Evolutionary conservation across 2,113 vertebrate species (phyloP).

Genomic region (Syngnathus typhle): DNA sequence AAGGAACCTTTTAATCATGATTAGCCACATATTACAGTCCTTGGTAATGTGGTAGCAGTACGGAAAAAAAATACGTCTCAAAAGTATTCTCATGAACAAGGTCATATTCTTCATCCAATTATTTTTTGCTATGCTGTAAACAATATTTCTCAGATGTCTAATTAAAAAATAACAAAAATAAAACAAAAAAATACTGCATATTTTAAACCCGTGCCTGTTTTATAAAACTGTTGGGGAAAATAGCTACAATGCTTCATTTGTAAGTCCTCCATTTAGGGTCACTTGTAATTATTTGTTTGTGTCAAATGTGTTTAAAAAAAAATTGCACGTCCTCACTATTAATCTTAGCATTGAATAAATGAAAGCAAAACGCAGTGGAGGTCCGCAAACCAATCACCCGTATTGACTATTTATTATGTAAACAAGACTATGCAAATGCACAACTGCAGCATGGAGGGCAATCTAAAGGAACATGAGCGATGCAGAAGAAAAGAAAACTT

Average conservation of each 20-base stretch:
- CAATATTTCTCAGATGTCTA: background rate
- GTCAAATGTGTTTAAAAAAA: background rate
- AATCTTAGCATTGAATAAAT: background rate
- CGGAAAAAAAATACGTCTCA: no score
- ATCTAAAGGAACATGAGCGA: background rate
- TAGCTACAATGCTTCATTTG: background rate
- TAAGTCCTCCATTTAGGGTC: background rate
- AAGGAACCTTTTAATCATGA: no score
- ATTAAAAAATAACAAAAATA: background rate
- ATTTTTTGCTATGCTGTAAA: background rate
- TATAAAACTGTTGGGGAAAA: background rate
- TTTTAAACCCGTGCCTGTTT: background rate
- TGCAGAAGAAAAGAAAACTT: background rate
- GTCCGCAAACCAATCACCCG: background rate
- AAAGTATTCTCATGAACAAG: slow-evolving; percentile 2
- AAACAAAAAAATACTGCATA: background rate
- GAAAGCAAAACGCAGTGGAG: background rate
- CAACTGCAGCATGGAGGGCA: background rate
- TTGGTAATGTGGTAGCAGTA: no score
- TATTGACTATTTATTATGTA: background rate
- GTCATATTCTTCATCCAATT: background rate
- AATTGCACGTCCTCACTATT: background rate
- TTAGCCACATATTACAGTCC: no score
- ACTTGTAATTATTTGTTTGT: background rate
- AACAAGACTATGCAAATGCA: background rate